Conservation (phyloP, 2,888 invertebrate genomes). For the Drosophila neonasuta region DNA sequence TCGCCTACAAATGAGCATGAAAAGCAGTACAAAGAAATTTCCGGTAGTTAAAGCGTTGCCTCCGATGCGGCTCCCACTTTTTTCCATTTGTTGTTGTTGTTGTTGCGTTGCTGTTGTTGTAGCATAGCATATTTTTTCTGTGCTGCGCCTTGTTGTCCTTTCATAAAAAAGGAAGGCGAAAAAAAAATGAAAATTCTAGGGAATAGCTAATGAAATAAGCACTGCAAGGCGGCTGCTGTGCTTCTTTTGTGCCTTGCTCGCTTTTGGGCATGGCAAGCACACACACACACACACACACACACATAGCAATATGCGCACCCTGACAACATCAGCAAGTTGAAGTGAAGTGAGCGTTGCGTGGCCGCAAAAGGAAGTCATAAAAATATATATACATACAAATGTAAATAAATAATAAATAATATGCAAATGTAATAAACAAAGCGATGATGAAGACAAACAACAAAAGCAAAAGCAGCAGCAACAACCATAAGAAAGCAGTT, state of each 20-base stretch:
- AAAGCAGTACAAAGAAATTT: conserved; percentile 76
- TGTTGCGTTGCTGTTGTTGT: not conserved
- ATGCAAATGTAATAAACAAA: conserved; percentile 77
- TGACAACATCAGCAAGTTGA: conserved; percentile 38
- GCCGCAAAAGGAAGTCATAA: conserved; percentile 65
- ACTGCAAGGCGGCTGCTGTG: conserved; percentile 44
- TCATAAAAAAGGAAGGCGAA: conserved; percentile 20
- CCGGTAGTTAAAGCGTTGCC: conserved; percentile 74
- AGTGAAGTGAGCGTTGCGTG: conserved; percentile 41
- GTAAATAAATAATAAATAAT: conserved; percentile 77
- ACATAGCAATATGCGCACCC: conserved; percentile 5
- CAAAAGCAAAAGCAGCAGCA: conserved; percentile 13
- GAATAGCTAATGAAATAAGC: conserved; percentile 76
- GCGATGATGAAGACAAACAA: conserved; percentile 53
- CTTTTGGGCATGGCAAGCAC: conserved; percentile 17
- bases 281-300: conserved; percentile 4
- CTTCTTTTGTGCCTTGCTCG: conserved; percentile 21
- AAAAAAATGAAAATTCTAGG: conserved; percentile 52
- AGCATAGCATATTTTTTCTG: conserved; percentile 57
- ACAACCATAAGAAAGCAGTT: conserved; percentile 33
- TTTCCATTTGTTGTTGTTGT: conserved; percentile 3
- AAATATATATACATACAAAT: conserved; percentile 58
- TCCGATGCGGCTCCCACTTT: conserved; percentile 45
- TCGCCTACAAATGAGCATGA: conserved; percentile 64
- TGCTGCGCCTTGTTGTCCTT: conserved; percentile 38